Percentiles rank a stretch among this genome's conserved stretches.
These are phyloP conservation scores for Raphicerus campestris DNA, from an alignment of 2,113 vertebrate genomes.

Conservation along the genomic window DNA sequence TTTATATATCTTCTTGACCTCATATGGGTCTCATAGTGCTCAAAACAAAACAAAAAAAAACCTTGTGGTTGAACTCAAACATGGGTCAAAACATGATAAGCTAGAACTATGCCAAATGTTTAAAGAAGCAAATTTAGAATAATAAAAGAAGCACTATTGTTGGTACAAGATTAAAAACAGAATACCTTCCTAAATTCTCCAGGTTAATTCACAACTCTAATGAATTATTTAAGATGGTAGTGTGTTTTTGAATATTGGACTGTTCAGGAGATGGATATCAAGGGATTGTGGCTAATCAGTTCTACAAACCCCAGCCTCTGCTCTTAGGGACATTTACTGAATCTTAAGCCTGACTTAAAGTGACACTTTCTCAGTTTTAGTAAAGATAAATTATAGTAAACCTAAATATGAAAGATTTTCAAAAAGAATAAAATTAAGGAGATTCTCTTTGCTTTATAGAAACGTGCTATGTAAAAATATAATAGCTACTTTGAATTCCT, in stretches of 20 bases:
- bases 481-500: slow-evolving; percentile 11
- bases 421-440: slow-evolving; percentile 37
- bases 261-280: background rate
- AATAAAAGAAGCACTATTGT: slow-evolving; percentile 55
- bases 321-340: background rate
- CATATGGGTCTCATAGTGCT: slow-evolving; percentile 49
- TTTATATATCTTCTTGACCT: slow-evolving; percentile 52
- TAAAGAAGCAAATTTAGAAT: slow-evolving; percentile 61
- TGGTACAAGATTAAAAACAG: slow-evolving; percentile 38
- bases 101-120: slow-evolving; percentile 57
- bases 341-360: slow-evolving; percentile 32
- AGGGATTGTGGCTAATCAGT: slow-evolving; percentile 25
- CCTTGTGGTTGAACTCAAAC: slow-evolving; percentile 65
- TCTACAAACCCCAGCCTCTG: slow-evolving; percentile 22
- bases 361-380: background rate
- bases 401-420: slow-evolving; percentile 24
- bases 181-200: slow-evolving; percentile 46
- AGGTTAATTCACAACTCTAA: slow-evolving; percentile 28
- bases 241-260: slow-evolving; percentile 23
- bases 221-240: slow-evolving; percentile 19
- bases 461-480: slow-evolving; percentile 43
- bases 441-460: slow-evolving; percentile 41
- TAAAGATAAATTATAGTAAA: slow-evolving; percentile 44
- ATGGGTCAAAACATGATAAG: slow-evolving; percentile 57
- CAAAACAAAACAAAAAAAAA: slow-evolving; percentile 58